These are phyloP conservation scores for Canis aureus DNA, from an alignment of 2,113 vertebrate genomes.

Conservation along the genomic window DNA sequence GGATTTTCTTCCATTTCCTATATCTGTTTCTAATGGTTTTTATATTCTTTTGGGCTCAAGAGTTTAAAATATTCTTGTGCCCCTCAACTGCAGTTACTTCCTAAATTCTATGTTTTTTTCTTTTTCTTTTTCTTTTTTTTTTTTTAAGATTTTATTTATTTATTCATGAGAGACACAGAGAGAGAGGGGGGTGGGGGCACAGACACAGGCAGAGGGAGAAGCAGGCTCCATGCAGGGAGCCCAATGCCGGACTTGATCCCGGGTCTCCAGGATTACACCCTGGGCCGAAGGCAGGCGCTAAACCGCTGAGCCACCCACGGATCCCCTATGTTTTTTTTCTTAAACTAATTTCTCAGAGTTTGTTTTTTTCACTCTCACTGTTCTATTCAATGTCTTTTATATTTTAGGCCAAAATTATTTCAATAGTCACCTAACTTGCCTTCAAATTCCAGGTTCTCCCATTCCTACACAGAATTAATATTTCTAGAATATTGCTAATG, in stretches of 20 bases:
- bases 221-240: too few relatives aligned
- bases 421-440: background rate
- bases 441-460: background rate
- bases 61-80: background rate
- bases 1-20: background rate
- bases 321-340: background rate
- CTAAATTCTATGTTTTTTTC: background rate
- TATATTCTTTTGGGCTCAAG: background rate
- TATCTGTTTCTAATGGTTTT: background rate
- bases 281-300: too few relatives aligned
- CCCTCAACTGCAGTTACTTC: background rate
- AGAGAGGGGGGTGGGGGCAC: too few relatives aligned
- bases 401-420: background rate
- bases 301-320: too few relatives aligned
- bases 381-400: background rate
- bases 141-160: too few relatives aligned
- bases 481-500: constrained; percentile 9
- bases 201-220: too few relatives aligned
- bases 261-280: too few relatives aligned
- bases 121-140: too few relatives aligned
- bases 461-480: background rate
- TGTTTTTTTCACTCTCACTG: background rate
- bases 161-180: too few relatives aligned
- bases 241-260: too few relatives aligned
- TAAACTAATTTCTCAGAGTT: background rate